Percentiles rank a stretch among this genome's conserved stretches.
phyloP scores from a whole-genome alignment of 2,113 vertebrate species.

The Callipepla squamata region DNA sequence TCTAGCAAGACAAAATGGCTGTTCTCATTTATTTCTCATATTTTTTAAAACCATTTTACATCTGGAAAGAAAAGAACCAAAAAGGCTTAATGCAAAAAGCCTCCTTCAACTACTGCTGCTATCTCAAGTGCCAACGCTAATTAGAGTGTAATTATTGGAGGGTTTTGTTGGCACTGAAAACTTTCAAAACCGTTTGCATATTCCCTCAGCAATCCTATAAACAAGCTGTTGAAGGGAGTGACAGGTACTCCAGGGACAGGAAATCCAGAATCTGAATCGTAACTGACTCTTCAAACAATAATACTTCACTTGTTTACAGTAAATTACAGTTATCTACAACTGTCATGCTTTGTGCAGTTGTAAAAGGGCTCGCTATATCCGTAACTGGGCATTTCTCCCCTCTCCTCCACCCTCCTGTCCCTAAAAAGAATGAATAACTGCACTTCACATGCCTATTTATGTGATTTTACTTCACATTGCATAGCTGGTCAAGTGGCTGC shows the following conservation, averaged over 20 bases:
- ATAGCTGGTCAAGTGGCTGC: neutral
- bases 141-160: neutral
- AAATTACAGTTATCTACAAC: neutral
- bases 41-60: neutral
- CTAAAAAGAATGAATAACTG: neutral
- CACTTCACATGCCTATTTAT: neutral
- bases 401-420: too few species aligned
- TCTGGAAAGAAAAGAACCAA: neutral
- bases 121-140: neutral
- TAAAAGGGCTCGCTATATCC: neutral
- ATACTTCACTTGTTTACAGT: neutral
- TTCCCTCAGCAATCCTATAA: slow-evolving; percentile 8
- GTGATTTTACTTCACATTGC: neutral
- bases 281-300: neutral
- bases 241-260: neutral
- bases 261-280: slow-evolving; percentile 10
- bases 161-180: neutral
- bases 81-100: neutral
- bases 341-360: neutral
- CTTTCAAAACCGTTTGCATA: neutral
- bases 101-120: neutral
- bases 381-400: neutral
- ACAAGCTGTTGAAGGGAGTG: neutral
- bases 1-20: neutral
- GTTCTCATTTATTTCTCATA: neutral